Percentiles rank a stretch among this genome's conserved stretches.
phyloP scores from a whole-genome alignment of 2,113 vertebrate genomes.

The Dendrocopos noguchii region DNA sequence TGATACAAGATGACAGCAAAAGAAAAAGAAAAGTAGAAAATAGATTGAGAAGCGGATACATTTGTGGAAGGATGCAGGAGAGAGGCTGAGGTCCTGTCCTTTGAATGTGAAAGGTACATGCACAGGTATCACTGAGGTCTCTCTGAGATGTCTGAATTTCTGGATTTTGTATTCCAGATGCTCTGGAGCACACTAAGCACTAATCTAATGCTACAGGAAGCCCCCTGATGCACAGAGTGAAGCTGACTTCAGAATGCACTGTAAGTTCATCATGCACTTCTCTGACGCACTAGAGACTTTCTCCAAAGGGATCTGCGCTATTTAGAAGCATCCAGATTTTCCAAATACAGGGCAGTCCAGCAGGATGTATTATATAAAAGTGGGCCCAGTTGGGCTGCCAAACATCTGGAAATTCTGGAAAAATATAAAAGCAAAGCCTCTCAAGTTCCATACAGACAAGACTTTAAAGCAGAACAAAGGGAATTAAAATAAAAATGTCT shows the following conservation, averaged over 20 bases:
- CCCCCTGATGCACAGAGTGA: not conserved
- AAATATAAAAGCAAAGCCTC: not conserved
- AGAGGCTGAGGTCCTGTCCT: not conserved
- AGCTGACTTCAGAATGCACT: not conserved
- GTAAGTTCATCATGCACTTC: not conserved
- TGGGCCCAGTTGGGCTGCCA: not conserved
- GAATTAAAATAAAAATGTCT: not conserved
- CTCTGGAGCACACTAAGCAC: not conserved
- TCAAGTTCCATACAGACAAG: not conserved
- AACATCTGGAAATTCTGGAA: slow-evolving; percentile 1
- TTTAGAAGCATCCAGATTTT: not conserved
- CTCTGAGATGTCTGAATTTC: not conserved
- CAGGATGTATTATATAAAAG: not conserved
- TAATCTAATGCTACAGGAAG: not conserved
- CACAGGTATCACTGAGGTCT: not conserved
- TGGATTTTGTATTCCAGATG: not conserved
- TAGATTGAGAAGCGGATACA: not conserved
- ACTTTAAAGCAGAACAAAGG: not conserved
- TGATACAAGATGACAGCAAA: not conserved
- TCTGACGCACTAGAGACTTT: not conserved
- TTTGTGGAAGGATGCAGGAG: not conserved
- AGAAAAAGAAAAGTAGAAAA: not conserved
- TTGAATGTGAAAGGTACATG: rapidly evolving
- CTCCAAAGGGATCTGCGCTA: not conserved
- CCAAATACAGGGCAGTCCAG: not conserved